These are phyloP conservation scores for Actenoides hombroni DNA, from an alignment of 2,113 vertebrate genomes.

Conservation along the genomic window DNA sequence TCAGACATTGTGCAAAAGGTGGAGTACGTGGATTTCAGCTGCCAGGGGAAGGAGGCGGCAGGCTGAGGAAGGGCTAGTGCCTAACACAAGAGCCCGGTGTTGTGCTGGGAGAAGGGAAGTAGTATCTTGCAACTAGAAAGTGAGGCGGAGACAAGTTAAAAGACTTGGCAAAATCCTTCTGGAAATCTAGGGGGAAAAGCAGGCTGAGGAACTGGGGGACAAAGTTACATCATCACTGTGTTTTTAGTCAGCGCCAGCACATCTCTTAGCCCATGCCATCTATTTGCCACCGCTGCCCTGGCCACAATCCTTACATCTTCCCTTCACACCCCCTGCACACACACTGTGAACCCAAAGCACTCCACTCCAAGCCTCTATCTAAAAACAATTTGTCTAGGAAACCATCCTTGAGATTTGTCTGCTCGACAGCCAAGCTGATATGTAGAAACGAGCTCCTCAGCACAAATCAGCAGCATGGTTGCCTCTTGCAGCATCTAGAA, in stretches of 20 bases:
- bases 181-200: background rate
- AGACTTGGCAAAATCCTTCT: background rate
- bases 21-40: background rate
- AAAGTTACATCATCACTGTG: background rate
- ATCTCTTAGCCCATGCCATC: background rate
- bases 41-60: background rate
- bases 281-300: background rate
- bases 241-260: background rate
- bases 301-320: rapidly evolving
- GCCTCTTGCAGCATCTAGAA: background rate
- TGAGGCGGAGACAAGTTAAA: background rate
- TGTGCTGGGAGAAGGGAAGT: background rate
- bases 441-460: background rate
- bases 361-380: background rate
- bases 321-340: background rate
- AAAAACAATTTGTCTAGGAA: background rate
- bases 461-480: background rate
- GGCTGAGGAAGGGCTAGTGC: background rate
- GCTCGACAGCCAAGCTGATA: background rate
- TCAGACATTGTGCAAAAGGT: background rate
- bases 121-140: background rate
- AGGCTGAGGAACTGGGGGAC: background rate
- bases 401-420: background rate
- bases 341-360: background rate
- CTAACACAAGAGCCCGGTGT: background rate